These are phyloP conservation scores for Cricetomys ansorgei DNA, from an alignment of 2,113 vertebrate genomes.

Conservation along the genomic window DNA sequence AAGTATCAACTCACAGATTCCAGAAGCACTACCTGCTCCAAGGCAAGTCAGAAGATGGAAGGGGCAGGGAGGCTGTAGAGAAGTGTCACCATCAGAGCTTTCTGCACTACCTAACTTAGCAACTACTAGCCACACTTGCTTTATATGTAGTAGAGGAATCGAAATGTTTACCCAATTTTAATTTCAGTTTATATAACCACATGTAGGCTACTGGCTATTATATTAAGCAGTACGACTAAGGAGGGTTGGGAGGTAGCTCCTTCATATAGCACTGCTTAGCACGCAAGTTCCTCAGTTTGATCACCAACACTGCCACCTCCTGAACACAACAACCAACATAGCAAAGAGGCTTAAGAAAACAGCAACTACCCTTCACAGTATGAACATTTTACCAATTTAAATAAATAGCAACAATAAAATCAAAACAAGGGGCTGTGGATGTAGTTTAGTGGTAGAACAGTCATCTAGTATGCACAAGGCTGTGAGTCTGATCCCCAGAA, in stretches of 20 bases:
- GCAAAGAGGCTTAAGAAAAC: background rate
- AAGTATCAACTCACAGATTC: background rate
- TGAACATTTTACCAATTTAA: background rate
- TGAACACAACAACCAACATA: background rate
- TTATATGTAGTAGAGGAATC: background rate
- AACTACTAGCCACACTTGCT: background rate
- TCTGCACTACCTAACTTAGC: background rate
- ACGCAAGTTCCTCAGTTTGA: background rate
- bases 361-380: background rate
- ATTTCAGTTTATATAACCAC: background rate
- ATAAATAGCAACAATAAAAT: background rate
- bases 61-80: background rate
- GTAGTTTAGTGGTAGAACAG: background rate
- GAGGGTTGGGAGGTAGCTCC: background rate
- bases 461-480: no score
- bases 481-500: background rate
- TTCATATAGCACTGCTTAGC: background rate
- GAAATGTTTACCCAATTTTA: conserved; percentile 11
- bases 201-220: background rate
- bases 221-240: background rate
- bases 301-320: background rate
- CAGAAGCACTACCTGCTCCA: background rate
- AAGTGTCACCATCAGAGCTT: background rate
- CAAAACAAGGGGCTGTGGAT: background rate
- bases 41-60: background rate